Evolutionary conservation across 2,888 invertebrate species (phyloP).

Genomic region (Microplitis manilae): DNA sequence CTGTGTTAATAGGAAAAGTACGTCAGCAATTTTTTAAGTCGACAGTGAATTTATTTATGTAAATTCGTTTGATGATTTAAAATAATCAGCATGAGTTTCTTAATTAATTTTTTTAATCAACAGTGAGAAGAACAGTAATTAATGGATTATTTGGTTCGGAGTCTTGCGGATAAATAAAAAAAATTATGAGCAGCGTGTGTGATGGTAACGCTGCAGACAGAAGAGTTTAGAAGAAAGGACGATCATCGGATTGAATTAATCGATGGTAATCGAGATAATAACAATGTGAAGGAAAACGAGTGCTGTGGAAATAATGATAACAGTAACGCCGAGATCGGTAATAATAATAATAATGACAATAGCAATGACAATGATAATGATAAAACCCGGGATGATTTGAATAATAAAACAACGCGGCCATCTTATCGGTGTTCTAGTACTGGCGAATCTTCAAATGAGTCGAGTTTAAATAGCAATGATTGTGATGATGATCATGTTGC

Average conservation of each 20-base stretch:
- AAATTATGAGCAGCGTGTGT: slow-evolving; percentile 49
- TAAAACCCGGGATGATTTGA: neutral
- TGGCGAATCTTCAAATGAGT: neutral
- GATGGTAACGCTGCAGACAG: slow-evolving; percentile 49
- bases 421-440: neutral
- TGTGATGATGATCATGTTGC: slow-evolving; percentile 48
- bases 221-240: slow-evolving; percentile 27
- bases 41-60: no score
- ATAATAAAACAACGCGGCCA: neutral
- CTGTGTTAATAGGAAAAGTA: no score
- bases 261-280: slow-evolving; percentile 9
- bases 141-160: neutral
- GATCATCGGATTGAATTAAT: slow-evolving; percentile 28
- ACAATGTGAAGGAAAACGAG: neutral
- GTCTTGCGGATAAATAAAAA: neutral
- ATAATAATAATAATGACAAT: neutral
- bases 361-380: neutral
- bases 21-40: no score
- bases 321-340: neutral
- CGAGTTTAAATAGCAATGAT: slow-evolving; percentile 57
- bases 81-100: neutral
- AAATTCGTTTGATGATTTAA: no score
- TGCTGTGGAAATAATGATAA: neutral
- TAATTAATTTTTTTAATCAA: neutral
- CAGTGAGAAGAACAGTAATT: neutral